Conservation (phyloP, 2,797 vertebrate genomes). For the Phrynocephalus vlangalii region DNA sequence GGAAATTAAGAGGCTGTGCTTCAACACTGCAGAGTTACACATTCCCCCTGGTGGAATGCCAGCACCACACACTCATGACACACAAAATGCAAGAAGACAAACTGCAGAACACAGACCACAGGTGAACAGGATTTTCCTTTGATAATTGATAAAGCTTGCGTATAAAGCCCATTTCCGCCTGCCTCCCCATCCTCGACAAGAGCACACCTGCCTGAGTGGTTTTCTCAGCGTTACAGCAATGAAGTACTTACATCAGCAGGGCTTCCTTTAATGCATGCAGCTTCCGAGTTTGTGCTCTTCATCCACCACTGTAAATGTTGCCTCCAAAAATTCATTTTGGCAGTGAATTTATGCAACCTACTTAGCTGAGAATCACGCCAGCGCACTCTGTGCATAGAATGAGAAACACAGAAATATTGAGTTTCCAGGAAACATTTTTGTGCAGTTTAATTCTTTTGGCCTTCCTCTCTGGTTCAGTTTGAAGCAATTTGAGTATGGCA, state of each 20-base stretch:
- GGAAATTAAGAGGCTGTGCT: not conserved
- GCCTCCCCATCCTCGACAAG: slow-evolving; percentile 3
- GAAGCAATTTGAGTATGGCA: slow-evolving; percentile 54
- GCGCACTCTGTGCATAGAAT: slow-evolving; percentile 60
- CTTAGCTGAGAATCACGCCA: slow-evolving; percentile 59
- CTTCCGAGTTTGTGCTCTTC: slow-evolving; percentile 25
- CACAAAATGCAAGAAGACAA: not conserved
- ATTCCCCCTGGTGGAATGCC: not conserved
- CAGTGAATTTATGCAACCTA: slow-evolving; percentile 51
- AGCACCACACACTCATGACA: not conserved
- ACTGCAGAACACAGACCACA: not conserved
- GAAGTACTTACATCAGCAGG: not conserved
- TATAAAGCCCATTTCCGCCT: slow-evolving; percentile 21
- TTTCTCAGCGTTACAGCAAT: slow-evolving; percentile 2
- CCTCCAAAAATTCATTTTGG: slow-evolving; percentile 38
- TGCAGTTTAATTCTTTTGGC: slow-evolving; percentile 61
- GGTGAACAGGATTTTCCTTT: not conserved
- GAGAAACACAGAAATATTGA: slow-evolving; percentile 61
- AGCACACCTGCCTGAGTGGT: not conserved
- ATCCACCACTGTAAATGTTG: slow-evolving; percentile 19
- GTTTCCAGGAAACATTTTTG: slow-evolving; percentile 68
- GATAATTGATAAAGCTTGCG: slow-evolving; percentile 52
- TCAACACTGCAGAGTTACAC: not conserved
- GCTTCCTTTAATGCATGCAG: not conserved
- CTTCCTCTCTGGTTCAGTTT: slow-evolving; percentile 67